Conservation (phyloP, 2,113 vertebrate species). For the Mellivora capensis region DNA sequence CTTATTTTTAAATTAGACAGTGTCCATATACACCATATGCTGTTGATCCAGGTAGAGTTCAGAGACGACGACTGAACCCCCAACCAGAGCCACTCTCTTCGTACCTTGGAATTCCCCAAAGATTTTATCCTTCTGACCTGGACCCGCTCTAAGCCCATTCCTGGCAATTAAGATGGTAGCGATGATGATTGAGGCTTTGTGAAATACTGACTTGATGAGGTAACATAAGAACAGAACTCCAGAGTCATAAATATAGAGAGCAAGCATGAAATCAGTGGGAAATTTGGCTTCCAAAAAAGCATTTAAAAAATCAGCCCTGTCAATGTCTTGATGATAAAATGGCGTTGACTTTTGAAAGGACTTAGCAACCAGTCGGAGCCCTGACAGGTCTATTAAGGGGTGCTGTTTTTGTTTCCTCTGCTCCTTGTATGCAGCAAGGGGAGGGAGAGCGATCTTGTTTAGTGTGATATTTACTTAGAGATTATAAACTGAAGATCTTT, state of each 20-base stretch:
- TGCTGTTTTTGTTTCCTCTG: neutral
- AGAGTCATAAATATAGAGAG: neutral
- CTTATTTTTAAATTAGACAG: neutral
- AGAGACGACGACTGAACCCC: neutral
- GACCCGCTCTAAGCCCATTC: neutral
- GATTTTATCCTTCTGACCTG: neutral
- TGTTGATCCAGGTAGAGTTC: neutral
- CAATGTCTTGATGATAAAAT: neutral
- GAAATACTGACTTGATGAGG: slow-evolving; percentile 25
- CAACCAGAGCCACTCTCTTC: neutral
- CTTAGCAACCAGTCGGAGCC: neutral
- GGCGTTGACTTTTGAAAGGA: neutral
- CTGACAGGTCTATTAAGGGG: neutral
- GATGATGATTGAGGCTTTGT: slow-evolving; percentile 31
- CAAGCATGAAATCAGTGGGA: neutral
- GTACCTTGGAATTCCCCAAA: neutral
- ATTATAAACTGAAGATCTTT: neutral
- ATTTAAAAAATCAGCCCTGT: neutral
- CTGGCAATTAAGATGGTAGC: slow-evolving; percentile 4
- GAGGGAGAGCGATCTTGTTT: neutral
- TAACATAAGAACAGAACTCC: slow-evolving; percentile 4
- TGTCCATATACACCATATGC: fast-evolving
- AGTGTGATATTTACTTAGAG: slow-evolving; percentile 1
- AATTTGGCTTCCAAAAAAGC: neutral
- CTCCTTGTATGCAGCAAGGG: neutral